Conservation (phyloP, 2,797 vertebrate genomes). For the Hippopotamyrus pictus region DNA sequence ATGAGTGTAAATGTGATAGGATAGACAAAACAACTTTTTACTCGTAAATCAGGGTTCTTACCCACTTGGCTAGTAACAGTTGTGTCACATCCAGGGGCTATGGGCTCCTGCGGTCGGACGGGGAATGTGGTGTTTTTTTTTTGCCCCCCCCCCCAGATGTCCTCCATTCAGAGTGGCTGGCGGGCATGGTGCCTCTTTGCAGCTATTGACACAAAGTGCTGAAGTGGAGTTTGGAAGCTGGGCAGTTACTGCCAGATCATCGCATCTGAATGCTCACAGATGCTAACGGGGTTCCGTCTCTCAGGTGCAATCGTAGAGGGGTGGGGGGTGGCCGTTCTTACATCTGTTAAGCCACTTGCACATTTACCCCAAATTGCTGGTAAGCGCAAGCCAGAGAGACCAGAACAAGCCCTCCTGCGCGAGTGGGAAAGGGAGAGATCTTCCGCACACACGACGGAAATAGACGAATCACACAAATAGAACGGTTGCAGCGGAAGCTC, state of each 20-base stretch:
- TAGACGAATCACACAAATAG: neutral
- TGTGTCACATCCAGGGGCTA: neutral
- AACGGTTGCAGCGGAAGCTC: neutral
- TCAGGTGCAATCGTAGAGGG: neutral
- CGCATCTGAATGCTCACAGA: neutral
- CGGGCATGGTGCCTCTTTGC: neutral
- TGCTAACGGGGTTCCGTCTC: neutral
- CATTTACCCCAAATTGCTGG: neutral
- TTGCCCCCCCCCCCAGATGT: neutral
- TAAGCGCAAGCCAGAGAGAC: neutral
- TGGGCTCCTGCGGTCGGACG: neutral
- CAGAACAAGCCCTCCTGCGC: neutral
- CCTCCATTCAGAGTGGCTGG: neutral
- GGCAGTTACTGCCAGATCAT: neutral
- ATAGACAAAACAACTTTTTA: neutral
- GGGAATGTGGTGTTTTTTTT: neutral
- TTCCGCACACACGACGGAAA: neutral
- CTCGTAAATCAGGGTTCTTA: neutral
- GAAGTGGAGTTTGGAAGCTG: neutral
- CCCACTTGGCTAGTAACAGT: neutral
- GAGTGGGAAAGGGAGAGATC: neutral
- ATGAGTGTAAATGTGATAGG: neutral
- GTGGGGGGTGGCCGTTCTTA: neutral
- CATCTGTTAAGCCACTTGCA: constrained; percentile 12
- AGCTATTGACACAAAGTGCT: constrained; percentile 4